phyloP scores from a whole-genome alignment of 53 echinoderm and acorn worm genomes.

The Apostichopus leukothele region DNA sequence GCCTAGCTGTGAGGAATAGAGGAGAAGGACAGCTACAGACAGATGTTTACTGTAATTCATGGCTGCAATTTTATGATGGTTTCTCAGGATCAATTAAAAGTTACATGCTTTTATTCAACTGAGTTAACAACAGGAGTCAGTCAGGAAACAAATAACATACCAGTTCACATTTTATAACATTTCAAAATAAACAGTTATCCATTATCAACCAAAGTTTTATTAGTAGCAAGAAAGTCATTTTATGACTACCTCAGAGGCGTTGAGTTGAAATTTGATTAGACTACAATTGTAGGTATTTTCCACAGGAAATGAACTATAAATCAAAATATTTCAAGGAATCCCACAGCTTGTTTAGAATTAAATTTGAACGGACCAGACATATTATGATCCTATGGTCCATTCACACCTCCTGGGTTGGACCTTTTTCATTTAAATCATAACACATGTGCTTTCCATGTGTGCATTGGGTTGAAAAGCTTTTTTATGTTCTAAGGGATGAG shows the following conservation, averaged over 20 bases:
- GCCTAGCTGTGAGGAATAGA: too few relatives aligned
- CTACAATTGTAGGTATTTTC: not conserved
- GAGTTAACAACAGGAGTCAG: too few relatives aligned
- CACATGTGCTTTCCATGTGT: too few relatives aligned
- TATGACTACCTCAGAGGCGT: slow-evolving; percentile 5
- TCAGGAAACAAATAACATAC: not conserved
- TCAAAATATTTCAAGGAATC: not conserved
- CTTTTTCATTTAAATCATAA: too few relatives aligned
- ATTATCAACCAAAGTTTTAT: slow-evolving; percentile 1
- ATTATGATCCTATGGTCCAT: not conserved
- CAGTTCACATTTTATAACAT: not conserved
- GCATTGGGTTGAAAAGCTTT: too few relatives aligned
- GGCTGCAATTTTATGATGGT: too few relatives aligned
- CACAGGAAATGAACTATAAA: not conserved
- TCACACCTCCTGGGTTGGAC: not conserved
- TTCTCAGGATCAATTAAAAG: too few relatives aligned
- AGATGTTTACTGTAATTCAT: too few relatives aligned
- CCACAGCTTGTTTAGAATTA: not conserved
- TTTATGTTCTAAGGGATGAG: too few relatives aligned
- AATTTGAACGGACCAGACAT: not conserved
- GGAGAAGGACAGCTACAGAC: too few relatives aligned
- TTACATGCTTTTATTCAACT: too few relatives aligned
- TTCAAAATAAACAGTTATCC: slow-evolving; percentile 24
- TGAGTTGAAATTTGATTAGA: not conserved
- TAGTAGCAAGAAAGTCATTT: not conserved